These are phyloP conservation scores for Anoncus sp. DNA, from an alignment of 2,888 invertebrate genomes.

Conservation along the genomic window DNA sequence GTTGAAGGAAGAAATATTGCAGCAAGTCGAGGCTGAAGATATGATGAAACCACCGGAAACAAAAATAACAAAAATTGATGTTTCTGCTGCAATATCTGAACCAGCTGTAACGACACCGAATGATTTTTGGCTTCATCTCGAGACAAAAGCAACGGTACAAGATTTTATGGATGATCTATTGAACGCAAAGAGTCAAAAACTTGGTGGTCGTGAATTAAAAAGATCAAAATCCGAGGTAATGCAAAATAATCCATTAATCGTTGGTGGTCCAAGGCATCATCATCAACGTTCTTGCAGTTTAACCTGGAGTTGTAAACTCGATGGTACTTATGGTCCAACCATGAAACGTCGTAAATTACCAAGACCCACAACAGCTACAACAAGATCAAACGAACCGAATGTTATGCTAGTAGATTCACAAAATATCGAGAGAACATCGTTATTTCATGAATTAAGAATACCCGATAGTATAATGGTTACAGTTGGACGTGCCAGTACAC, in stretches of 20 bases:
- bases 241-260: conserved; percentile 82
- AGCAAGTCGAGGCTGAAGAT: conserved; percentile 76
- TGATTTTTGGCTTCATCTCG: conserved; percentile 82
- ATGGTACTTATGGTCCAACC: conserved; percentile 86
- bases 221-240: conserved; percentile 88
- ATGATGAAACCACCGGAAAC: conserved; percentile 73
- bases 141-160: conserved; percentile 83
- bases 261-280: conserved; percentile 83
- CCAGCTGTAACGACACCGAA: no score
- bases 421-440: conserved; percentile 72
- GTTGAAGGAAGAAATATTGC: conserved; percentile 77
- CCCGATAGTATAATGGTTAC: conserved; percentile 83
- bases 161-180: conserved; percentile 86
- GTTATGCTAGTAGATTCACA: conserved; percentile 75
- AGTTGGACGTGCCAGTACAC: conserved; percentile 77
- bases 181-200: conserved; percentile 83
- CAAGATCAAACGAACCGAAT: conserved; percentile 75
- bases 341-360: conserved; percentile 89
- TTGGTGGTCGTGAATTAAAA: conserved; percentile 85
- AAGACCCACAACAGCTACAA: conserved; percentile 70
- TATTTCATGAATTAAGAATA: conserved; percentile 81
- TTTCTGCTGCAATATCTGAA: no score
- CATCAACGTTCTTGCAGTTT: conserved; percentile 89
- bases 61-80: conserved; percentile 73
- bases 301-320: conserved; percentile 89